Evolutionary conservation across 2,113 vertebrate species (phyloP).

Genomic region (Rhegmatorhina hoffmannsi): DNA sequence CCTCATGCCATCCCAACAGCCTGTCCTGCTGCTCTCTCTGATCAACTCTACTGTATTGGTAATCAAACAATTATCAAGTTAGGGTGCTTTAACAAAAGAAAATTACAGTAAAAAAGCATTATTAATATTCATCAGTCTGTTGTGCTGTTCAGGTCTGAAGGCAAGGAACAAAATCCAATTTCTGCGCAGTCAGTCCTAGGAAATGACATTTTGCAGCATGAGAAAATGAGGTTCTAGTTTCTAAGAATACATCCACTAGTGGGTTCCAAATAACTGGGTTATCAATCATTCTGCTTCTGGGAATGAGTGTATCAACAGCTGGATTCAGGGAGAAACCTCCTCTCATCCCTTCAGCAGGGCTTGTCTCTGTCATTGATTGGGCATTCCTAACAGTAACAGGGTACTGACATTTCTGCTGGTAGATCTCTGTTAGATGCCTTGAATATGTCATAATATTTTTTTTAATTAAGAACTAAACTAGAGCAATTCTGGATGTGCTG

Average conservation of each 20-base stretch:
- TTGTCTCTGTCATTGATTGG: background rate
- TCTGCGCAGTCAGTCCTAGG: background rate
- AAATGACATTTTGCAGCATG: constrained; percentile 25
- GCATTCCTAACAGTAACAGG: background rate
- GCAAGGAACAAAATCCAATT: constrained; percentile 30
- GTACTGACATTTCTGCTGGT: background rate
- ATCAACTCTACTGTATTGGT: background rate
- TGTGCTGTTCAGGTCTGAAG: background rate
- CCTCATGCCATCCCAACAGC: background rate
- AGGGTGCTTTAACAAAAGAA: background rate
- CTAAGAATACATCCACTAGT: constrained; percentile 27
- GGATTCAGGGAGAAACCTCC: background rate
- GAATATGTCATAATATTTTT: background rate
- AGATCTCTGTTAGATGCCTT: background rate
- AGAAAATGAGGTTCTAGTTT: constrained; percentile 41
- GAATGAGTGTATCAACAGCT: background rate
- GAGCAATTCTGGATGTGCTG: background rate
- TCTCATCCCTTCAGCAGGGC: background rate
- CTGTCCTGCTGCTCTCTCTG: background rate
- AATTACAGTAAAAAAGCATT: background rate
- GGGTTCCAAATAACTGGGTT: constrained; percentile 28
- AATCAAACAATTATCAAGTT: background rate
- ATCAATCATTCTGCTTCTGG: constrained; percentile 40
- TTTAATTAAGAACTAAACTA: background rate
- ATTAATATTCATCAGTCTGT: constrained; percentile 34